Base-by-base conservation (phyloP, 1,140 invertebrate genomes). In the Temnothorax longispinosus region DNA sequence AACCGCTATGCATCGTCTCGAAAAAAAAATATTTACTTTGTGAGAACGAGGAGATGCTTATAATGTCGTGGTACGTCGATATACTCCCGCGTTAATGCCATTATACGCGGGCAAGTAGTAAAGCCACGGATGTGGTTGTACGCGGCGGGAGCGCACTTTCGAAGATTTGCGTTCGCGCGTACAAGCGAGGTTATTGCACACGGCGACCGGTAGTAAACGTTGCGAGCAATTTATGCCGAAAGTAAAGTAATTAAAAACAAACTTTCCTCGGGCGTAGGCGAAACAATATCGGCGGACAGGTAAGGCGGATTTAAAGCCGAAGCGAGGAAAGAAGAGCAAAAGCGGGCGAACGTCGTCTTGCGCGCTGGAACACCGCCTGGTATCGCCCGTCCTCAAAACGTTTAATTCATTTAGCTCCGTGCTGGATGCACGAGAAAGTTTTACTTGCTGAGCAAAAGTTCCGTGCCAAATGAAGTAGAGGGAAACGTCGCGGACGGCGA, bases 201-300 rank as follows among this genome's bases (percentile, higher is more conserved):
- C 27, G 54, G 54, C 27, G 65, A 58, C 38, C 65, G 78, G 54
- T 32, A 60, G 27, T 75, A 60, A 75, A 75, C 80, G 80, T 84
- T 84, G 72, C 80, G n/a, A 75, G 69, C 69, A 75, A 84, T 84
- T 84, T 75, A 75, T 84, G 54, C 69, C 69, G 67, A 75, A 75
- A 84, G 80, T 84, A 84, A 84, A 84, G 80, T 75, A 84, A 84
- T 84, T 84, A 84, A 84, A 84, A 84, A 74, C 80, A 75, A 84
- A 84, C 80, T 84, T 84, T 44, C 15, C 32, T 21, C 35, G 38
- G 62, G 62, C n/a, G 32, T 41, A 60, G 44, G 65, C 69, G 69
- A 84, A 84, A 84, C 80, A 84, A 84, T 84, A 84, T 75, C 69
- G 80, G 54, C 69, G 69, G 56, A 60, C 80, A 84, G 80, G 69